These are phyloP conservation scores for Mormoops blainvillei DNA, from an alignment of 2,113 vertebrate species.

Conservation along the genomic window DNA sequence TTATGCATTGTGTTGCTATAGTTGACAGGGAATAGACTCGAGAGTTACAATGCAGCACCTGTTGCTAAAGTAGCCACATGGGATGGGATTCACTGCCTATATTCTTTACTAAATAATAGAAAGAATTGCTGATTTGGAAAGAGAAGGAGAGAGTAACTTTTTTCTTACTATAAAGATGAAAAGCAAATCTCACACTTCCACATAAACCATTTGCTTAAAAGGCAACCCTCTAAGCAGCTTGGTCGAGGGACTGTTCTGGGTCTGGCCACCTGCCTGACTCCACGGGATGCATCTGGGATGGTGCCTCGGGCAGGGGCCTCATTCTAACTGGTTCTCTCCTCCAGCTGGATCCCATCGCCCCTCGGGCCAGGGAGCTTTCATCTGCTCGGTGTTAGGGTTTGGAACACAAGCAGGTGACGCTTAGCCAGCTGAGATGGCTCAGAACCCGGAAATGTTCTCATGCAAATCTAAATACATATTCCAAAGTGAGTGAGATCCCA, in stretches of 20 bases:
- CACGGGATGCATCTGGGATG: background rate
- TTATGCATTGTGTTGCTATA: background rate
- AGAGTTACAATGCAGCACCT: background rate
- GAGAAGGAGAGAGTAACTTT: background rate
- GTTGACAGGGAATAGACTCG: background rate
- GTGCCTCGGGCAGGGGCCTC: background rate
- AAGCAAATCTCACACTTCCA: background rate
- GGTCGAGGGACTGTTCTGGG: accelerated
- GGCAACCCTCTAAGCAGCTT: background rate
- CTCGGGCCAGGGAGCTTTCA: background rate
- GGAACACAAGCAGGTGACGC: background rate
- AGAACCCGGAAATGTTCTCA: background rate
- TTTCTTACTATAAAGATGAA: background rate
- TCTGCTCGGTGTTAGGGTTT: background rate
- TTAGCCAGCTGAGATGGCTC: background rate
- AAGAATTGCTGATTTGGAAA: background rate
- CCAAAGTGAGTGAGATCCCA: background rate
- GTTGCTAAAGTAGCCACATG: background rate
- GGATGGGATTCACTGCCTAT: background rate
- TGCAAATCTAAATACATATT: background rate
- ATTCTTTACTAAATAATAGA: background rate
- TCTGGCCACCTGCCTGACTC: background rate
- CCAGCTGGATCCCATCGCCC: background rate
- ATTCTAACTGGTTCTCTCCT: background rate
- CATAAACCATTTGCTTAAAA: background rate